These are phyloP conservation scores for Boleophthalmus pectinirostris DNA, from an alignment of 2,113 vertebrate genomes.

Conservation along the genomic window DNA sequence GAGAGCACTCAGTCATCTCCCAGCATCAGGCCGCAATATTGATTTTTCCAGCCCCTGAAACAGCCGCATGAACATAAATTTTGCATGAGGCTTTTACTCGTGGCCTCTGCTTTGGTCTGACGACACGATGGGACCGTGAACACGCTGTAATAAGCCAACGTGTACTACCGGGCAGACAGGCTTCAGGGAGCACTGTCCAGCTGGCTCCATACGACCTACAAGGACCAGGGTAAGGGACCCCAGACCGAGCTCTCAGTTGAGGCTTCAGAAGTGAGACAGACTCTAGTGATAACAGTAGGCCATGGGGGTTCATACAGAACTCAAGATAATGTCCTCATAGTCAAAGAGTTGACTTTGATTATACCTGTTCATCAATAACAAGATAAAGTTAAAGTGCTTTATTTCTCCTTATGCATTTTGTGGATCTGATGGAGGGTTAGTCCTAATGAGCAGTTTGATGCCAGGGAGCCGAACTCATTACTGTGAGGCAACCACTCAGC, in stretches of 20 bases:
- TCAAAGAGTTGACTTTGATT: neutral
- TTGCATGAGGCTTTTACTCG: slow-evolving; percentile 99
- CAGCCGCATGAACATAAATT: slow-evolving; percentile 99
- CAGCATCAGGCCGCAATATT: slow-evolving; percentile 96
- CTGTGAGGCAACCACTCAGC: no score
- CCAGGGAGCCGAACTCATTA: no score
- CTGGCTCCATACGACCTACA: slow-evolving; percentile 49
- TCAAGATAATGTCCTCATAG: neutral
- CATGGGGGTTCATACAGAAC: neutral
- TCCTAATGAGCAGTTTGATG: no score
- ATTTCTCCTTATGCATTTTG: no score
- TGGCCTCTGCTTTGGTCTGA: slow-evolving; percentile 92
- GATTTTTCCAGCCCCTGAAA: slow-evolving; percentile 99
- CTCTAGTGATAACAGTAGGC: neutral
- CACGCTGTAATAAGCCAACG: slow-evolving; percentile 89
- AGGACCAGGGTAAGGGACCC: slow-evolving; percentile 53
- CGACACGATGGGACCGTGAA: slow-evolving; percentile 94
- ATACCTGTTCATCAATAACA: no score
- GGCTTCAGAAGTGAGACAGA: slow-evolving; percentile 6
- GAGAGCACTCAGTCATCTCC: slow-evolving; percentile 97
- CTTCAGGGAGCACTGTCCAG: slow-evolving; percentile 43
- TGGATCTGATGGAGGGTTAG: no score
- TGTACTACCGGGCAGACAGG: slow-evolving; percentile 82
- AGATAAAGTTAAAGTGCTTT: no score
- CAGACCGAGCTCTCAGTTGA: slow-evolving; percentile 9